phyloP scores from a whole-genome alignment of 2,113 vertebrate genomes.

The Cyprinus carpio region DNA sequence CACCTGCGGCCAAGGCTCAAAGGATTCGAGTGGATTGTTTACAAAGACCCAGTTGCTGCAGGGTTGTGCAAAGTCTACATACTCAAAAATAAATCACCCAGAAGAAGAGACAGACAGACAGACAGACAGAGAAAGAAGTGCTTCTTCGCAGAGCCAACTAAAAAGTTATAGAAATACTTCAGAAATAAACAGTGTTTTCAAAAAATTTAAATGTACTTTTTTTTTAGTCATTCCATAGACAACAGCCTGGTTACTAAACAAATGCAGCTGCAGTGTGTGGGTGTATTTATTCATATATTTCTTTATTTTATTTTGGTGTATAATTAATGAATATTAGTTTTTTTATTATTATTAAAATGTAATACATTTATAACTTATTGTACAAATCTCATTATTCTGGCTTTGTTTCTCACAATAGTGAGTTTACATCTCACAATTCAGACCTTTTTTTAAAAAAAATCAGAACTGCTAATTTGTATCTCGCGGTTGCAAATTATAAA shows the following conservation, averaged over 20 bases:
- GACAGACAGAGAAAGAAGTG: not conserved
- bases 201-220: not conserved
- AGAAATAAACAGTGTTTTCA: not conserved
- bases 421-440: too few species aligned
- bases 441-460: too few species aligned
- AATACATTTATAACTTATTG: too few species aligned
- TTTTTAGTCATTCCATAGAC: not conserved
- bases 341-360: too few species aligned
- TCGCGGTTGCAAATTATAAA: too few species aligned
- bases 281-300: not conserved
- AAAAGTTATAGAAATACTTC: not conserved
- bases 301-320: not conserved
- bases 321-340: not conserved
- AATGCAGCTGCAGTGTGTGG: not conserved
- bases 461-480: too few species aligned
- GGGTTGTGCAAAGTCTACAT: not conserved
- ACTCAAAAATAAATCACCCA: not conserved
- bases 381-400: too few species aligned
- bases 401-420: too few species aligned
- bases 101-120: not conserved
- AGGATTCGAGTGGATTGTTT: constrained; percentile 27
- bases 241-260: not conserved
- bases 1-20: constrained; percentile 1
- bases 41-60: constrained; percentile 8
- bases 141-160: not conserved